A percentile compares a stretch with the other conserved stretches of the same genome.
phyloP scores from a whole-genome alignment of 1,140 invertebrate genomes.

The Habropoda laboriosa region DNA sequence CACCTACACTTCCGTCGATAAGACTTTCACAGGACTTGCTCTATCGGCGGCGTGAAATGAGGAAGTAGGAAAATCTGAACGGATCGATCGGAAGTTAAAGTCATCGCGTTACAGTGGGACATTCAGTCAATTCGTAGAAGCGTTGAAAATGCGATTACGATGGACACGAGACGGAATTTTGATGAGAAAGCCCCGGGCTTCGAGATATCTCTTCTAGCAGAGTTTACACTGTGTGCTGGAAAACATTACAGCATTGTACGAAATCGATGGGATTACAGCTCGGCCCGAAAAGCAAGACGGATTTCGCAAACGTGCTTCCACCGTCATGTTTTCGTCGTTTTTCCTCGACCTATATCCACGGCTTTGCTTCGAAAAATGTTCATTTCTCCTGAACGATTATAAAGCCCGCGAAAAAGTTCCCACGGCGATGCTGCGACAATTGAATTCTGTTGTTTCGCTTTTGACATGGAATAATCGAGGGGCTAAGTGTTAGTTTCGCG shows the following conservation, averaged over 20 bases:
- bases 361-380: slow-evolving; percentile 51
- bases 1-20: background rate
- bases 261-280: slow-evolving; percentile 53
- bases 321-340: slow-evolving; percentile 2
- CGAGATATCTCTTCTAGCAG: slow-evolving; percentile 42
- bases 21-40: background rate
- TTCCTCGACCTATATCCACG: background rate
- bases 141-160: slow-evolving; percentile 41
- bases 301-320: slow-evolving; percentile 37
- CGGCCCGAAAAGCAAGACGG: slow-evolving; percentile 41
- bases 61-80: background rate
- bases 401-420: background rate
- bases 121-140: slow-evolving; percentile 33
- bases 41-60: background rate
- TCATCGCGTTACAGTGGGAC: background rate
- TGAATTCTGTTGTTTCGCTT: slow-evolving; percentile 8
- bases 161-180: slow-evolving; percentile 41
- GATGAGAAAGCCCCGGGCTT: slow-evolving; percentile 46
- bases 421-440: background rate
- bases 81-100: slow-evolving; percentile 5
- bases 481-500: background rate
- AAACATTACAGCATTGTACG: slow-evolving; percentile 51
- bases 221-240: slow-evolving; percentile 51
- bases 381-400: slow-evolving; percentile 8
- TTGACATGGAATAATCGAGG: background rate